Evolutionary conservation across 2,113 vertebrate species (phyloP).

Genomic region (Ochotona princeps): DNA sequence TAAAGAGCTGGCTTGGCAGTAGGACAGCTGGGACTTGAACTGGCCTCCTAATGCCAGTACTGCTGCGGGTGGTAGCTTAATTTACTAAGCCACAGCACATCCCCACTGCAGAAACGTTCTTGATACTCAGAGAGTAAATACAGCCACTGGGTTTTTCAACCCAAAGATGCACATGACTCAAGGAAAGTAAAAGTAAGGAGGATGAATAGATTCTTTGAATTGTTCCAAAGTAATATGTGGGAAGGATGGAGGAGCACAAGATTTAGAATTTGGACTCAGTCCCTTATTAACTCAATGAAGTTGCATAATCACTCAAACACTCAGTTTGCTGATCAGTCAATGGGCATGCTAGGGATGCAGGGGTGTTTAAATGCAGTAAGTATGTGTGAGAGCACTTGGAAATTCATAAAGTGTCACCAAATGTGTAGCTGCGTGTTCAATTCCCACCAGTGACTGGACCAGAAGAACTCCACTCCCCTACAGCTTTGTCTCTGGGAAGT

Average conservation of each 20-base stretch:
- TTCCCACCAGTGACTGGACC: background rate
- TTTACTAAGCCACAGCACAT: too few species aligned
- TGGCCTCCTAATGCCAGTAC: too few species aligned
- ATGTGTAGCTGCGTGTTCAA: background rate
- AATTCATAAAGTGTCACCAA: background rate
- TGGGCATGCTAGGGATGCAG: background rate
- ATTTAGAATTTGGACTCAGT: background rate
- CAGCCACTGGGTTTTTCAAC: background rate
- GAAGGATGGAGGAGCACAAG: background rate
- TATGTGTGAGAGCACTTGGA: background rate
- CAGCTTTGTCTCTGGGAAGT: too few species aligned
- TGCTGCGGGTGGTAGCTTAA: too few species aligned
- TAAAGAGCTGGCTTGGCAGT: too few species aligned
- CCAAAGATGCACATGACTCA: background rate
- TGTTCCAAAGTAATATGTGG: background rate
- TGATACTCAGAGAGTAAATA: background rate
- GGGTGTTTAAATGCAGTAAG: background rate
- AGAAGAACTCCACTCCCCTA: background rate
- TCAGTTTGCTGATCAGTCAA: constrained; percentile 33
- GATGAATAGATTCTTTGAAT: background rate
- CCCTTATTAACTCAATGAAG: background rate
- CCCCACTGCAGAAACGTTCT: background rate
- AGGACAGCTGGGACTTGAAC: too few species aligned
- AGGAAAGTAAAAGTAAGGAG: background rate
- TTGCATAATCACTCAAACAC: background rate